These are phyloP conservation scores for Acanthosepion pharaonis DNA, from an alignment of 2,888 invertebrate species.

Conservation along the genomic window DNA sequence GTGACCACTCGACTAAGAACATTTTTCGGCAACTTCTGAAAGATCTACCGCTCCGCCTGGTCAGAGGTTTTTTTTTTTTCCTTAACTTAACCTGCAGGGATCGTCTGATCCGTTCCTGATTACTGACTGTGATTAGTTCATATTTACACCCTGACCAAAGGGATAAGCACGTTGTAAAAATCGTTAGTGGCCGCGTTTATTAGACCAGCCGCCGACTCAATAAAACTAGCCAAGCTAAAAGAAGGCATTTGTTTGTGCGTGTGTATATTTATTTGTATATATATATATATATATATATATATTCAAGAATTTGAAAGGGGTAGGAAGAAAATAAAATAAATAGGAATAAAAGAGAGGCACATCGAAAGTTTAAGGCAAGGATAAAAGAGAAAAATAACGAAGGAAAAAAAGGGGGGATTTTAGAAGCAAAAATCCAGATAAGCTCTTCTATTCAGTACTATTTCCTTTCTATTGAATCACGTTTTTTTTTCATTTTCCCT, in stretches of 20 bases:
- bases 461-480: no score
- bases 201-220: not conserved
- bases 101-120: not conserved
- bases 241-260: not conserved
- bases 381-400: not conserved
- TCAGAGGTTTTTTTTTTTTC: not conserved
- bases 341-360: not conserved
- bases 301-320: not conserved
- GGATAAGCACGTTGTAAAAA: not conserved
- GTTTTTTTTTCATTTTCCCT: no score
- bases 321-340: not conserved
- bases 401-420: no score
- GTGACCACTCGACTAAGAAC: not conserved
- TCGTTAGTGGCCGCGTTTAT: not conserved
- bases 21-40: not conserved
- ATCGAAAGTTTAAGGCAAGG: not conserved
- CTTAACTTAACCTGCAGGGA: not conserved
- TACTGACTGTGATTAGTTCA: not conserved
- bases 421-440: no score
- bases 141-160: conserved; percentile 7
- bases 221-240: not conserved
- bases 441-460: no score
- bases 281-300: no score
- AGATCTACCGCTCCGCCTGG: not conserved
- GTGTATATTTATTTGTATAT: no score